Base-by-base conservation (phyloP, 2,888 invertebrate species). In the Noctua janthe region DNA sequence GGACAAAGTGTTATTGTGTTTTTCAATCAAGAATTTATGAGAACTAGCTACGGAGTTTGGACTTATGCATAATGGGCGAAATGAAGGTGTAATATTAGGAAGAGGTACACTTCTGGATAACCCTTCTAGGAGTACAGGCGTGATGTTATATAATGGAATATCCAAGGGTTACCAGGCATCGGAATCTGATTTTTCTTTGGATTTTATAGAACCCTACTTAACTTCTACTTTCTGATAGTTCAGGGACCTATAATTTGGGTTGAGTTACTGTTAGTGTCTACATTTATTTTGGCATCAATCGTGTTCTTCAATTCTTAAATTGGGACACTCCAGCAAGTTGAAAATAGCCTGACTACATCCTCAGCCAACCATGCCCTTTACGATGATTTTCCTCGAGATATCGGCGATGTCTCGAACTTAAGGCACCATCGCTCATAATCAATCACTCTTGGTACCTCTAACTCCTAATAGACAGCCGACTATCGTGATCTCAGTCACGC, bases 401-500 rank as follows among this genome's bases (percentile, higher is more conserved):
- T 23, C 35, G 23, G 66, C 39, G 67, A 74, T 39, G 49, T 85
- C 74, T 67, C 82, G 71, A 74, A 39, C 71, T 67, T 35, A 13
- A 56, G 29, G 67, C 47, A 47, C 13, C 20, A 59, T 70, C 47
- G 49, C 35, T 86, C 39, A 56, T 72, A 71, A 82, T 84, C 87
- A 75, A 83, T 83, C 75, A 75, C 47, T 66, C 70, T 23, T 71
- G 49, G 72, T 13, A 73, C 43, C 56, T 70, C 56, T 59, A 62
- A 76, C 29, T 76, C 59, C 13, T 54, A 56, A 62, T 74, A 69
- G 29, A 74, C 76, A 71, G 66, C 35, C 47, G 35, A 64, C 49
- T 69, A 71, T 84, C 64, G 84, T 86, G 76, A 81, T 81, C 62
- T 20, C 17, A 75, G 76, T 87, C 85, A 81, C 82, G 85, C 54